Evolutionary conservation across 2,113 vertebrate genomes (phyloP).

Genomic region (Strix aluco): DNA sequence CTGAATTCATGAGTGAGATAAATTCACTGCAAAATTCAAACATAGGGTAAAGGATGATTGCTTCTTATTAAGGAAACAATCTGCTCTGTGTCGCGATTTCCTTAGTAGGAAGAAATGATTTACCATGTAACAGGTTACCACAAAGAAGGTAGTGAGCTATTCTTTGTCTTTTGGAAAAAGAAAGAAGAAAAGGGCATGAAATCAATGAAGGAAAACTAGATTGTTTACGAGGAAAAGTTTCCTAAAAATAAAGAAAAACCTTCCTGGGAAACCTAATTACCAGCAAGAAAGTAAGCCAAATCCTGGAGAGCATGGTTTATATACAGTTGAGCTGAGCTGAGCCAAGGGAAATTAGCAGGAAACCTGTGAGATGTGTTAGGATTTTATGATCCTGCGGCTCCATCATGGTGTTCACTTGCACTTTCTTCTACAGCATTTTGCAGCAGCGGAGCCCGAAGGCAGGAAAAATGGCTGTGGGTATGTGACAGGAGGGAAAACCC

Average conservation of each 20-base stretch:
- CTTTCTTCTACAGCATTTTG: neutral
- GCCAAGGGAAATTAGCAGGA: constrained; percentile 31
- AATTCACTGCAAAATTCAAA: neutral
- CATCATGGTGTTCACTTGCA: neutral
- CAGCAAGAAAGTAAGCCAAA: constrained; percentile 8
- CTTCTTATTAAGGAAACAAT: neutral
- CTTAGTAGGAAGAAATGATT: neutral
- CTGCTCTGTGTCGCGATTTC: neutral
- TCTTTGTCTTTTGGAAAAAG: neutral
- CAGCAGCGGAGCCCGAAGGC: neutral
- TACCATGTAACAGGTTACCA: neutral
- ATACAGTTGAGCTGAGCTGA: neutral
- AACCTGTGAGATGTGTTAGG: neutral
- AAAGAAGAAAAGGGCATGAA: neutral
- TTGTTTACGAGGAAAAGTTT: neutral
- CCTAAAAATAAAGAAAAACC: constrained; percentile 1
- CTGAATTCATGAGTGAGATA: neutral
- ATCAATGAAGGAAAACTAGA: neutral
- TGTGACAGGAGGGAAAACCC: neutral
- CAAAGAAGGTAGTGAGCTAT: neutral
- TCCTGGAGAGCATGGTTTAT: neutral
- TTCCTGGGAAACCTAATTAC: constrained; percentile 1
- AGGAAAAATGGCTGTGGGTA: neutral
- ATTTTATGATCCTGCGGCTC: constrained; percentile 16
- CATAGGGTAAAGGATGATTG: neutral